A percentile compares a stretch with the other conserved stretches of the same genome.
These are phyloP conservation scores for Chrosomus eos DNA, from an alignment of 2,797 vertebrate genomes.

Conservation along the genomic window DNA sequence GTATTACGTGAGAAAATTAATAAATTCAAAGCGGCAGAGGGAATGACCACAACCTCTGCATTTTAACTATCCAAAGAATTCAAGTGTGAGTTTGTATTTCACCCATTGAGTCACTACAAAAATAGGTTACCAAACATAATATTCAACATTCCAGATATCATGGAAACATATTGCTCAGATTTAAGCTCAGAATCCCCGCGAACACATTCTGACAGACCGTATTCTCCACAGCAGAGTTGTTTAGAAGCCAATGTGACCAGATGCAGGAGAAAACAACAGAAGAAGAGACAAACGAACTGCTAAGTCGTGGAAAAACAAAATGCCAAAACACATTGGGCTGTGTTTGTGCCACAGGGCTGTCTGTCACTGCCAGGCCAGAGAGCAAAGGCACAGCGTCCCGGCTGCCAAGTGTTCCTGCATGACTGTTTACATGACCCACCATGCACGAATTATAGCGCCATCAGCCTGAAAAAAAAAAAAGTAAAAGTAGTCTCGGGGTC, in stretches of 20 bases:
- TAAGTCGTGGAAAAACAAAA: slow-evolving; percentile 35
- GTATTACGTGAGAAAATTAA: neutral
- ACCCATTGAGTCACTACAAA: neutral
- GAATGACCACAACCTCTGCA: neutral
- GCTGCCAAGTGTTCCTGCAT: neutral
- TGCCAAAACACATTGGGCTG: neutral
- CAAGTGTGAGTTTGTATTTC: neutral
- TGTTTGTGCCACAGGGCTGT: slow-evolving; percentile 22
- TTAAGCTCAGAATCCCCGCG: neutral
- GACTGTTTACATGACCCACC: slow-evolving; percentile 20
- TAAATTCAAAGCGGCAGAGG: neutral
- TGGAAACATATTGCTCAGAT: neutral
- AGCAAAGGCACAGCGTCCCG: slow-evolving; percentile 1
- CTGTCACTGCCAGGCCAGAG: slow-evolving; percentile 11
- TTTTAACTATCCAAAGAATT: neutral
- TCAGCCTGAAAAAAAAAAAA: neutral
- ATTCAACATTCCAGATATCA: neutral
- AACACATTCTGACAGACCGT: neutral
- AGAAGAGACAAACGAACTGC: neutral
- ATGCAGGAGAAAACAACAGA: slow-evolving; percentile 10
- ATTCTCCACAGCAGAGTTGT: neutral
- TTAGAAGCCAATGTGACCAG: neutral
- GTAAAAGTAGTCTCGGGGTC: neutral
- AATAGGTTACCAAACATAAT: neutral
- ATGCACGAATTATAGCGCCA: neutral